Evolutionary conservation across 2,888 invertebrate species (phyloP), one percentile per base, ranked within the genome.

Genomic region (Rhopalosiphum nymphaeae): DNA sequence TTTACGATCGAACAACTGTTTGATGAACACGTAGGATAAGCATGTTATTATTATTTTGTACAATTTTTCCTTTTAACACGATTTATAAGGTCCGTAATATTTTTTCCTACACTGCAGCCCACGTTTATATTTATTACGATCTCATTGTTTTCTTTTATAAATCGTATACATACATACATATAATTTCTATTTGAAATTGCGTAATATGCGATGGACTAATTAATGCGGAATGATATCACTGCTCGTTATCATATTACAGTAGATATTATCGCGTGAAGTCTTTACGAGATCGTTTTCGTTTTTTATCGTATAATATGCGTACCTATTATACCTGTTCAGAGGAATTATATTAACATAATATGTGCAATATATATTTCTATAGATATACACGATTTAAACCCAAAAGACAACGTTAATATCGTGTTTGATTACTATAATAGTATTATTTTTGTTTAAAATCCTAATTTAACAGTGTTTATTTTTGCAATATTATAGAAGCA

Each of bases 181-280:
- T 36, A 36, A 78, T n/a, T 3, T 61, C 1, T 56, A 85, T 56
- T 46, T 10, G 13, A 29, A 46, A 92, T 92, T 92, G 42, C 86
- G 86, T 86, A 92, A 92, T 87, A 46, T 36, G 78, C 29, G 29
- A 49, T 25, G 36, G 78, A 46, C 61, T 87, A 92, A 92, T 86
- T 86, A 92, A 92, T 86, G 49, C 36, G 16, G 44, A 91, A 57
- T 46, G n/a, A 87, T 26, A 92, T 87, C 57, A 49, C 25, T 36
- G 61, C 57, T 44, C 21, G 56, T 16, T 87, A 46, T 87, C 29
- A 87, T 46, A 56, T 85, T 85, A 56, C 26, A 44, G 91, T 56
- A 67, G 90, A 56, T 91, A 85, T 85, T 85, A 91, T 91, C 85
- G 91, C 85, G 85, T 44, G 85, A 91, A 91, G 91, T 91, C 13